Base-by-base conservation (phyloP, 1,140 invertebrate species). In the Drosophila aff. region DNA sequence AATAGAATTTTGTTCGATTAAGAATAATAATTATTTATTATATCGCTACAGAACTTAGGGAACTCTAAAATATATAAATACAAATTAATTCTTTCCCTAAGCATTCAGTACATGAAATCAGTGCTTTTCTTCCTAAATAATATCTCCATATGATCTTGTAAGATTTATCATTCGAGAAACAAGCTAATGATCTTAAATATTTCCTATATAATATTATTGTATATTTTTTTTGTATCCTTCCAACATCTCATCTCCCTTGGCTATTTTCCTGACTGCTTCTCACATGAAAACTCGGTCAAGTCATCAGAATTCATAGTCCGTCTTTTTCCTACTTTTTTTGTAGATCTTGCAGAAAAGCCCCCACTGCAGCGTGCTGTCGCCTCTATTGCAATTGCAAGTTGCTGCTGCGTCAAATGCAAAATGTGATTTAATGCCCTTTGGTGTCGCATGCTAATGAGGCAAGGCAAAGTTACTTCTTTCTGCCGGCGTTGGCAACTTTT, bases 351-450 rank as follows among this genome's bases (percentile, higher is more conserved):
- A 41, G 66, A 43, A 50, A 68, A 28, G 16, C n/a, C 15, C 40
- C 21, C 18, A 23, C 23, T 13, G 16, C 44, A 26, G 13, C 21
- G 33, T 40, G 43, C 43, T 18, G 21, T 43, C 40, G n/a, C 38
- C 23, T 36, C 40, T 36, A n/a, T 53, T 75, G 84, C 84, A 83
- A 79, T 62, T 63, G 73, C 79, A 82, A 55, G 47, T 67, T 77
- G 47, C 79, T 66, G 74, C 53, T 73, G 81, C 81, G 76, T 64
- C 72, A 58, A 78, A 77, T 59, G 63, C 77, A 80, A 79, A 60
- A 81, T 79, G 76, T 77, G 75, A 77, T 77, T 77, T 77, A 77
- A 77, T 77, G 75, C 75, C 75, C 75, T 61, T 77, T 68, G 75
- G 75, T 77, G 75, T 61, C 49, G 75, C 75, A 77, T 77, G 75